These are phyloP conservation scores for Eurytoma californica DNA, from an alignment of 2,888 invertebrate genomes.

Conservation along the genomic window DNA sequence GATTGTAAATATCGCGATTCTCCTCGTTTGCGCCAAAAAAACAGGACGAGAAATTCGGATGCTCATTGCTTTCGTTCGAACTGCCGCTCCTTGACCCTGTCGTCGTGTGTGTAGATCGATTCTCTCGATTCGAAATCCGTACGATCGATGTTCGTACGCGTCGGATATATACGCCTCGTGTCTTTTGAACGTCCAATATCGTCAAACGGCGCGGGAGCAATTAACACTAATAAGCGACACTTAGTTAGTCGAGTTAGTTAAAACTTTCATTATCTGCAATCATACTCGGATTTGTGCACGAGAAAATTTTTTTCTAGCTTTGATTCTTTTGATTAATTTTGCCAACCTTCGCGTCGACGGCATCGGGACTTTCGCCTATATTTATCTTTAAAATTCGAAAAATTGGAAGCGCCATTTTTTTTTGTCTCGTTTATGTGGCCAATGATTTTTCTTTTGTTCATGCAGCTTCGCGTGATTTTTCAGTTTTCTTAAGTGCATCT, in stretches of 20 bases:
- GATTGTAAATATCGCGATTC: too few species aligned
- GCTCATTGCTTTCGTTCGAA: too few species aligned
- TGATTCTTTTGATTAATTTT: constrained; percentile 37
- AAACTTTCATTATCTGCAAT: constrained; percentile 43
- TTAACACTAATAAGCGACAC: constrained; percentile 52
- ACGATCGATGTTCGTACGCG: not conserved
- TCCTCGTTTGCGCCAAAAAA: too few species aligned
- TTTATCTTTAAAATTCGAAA: constrained; percentile 39
- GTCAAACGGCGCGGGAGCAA: constrained; percentile 9
- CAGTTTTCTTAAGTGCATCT: constrained; percentile 47
- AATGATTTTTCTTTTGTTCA: constrained; percentile 31
- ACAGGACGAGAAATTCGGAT: too few species aligned
- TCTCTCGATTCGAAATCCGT: too few species aligned
- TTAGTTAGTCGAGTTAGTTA: constrained; percentile 31
- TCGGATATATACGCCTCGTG: not conserved
- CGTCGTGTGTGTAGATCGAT: not conserved
- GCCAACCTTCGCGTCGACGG: constrained; percentile 28
- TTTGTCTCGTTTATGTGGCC: constrained; percentile 36
- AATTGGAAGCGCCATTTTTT: constrained; percentile 50
- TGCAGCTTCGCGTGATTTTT: not conserved
- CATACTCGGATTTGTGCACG: constrained; percentile 34
- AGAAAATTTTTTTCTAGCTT: constrained; percentile 21
- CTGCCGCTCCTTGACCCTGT: too few species aligned
- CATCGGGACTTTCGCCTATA: constrained; percentile 29
- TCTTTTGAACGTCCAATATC: too few species aligned